Evolutionary conservation across 2,888 invertebrate species (phyloP), one percentile per base, ranked within the genome.

Genomic region (Ophioninae sp.): DNA sequence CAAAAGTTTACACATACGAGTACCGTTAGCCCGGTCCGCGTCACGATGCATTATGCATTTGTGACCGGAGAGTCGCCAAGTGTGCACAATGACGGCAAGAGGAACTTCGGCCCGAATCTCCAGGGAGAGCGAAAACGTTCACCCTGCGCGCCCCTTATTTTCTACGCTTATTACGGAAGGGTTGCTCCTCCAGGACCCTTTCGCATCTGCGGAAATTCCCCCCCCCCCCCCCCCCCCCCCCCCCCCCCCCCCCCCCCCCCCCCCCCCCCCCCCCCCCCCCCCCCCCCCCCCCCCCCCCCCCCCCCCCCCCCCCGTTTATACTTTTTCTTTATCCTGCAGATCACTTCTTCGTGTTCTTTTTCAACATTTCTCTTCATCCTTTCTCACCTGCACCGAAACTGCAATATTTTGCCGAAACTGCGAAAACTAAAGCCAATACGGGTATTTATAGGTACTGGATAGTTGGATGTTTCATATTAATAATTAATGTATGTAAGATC

Each of bases 131-230:
- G 79, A 86, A 76, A 85, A 87, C 88, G 87, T 87, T 87, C 86
- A 85, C 64, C 61, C 75, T 37, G 81, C 82, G 84, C 67, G 85
- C 88, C 90, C 89, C 89, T 88, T 88, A 22, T 87, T 87, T 89
- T 89, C 80, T 85, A 84, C 88, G 88, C 87, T 90, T 91, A 92
- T 92, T 92, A 92, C 90, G 90, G 91, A 92, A 92, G 93, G 93
- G 93, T 92, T 93, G 91, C 87, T 59, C 65, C 78, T 85, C 85
- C 86, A 85, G 83, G 85, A 87, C 86, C 67, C 68, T 75, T 87
- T 86, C 87, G 90, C 92, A 91, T 91, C 91, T 92, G 92, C 92
- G 88, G 79, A 82, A 71, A 79, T 74, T 67, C 82, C 82, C n/a
- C n/a, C n/a, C n/a, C n/a, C n/a, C n/a, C n/a, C n/a, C 81, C 77